Percentiles rank a stretch among this genome's conserved stretches.
Conservation (phyloP, 2,888 invertebrate genomes). For the Tineola bisselliella region DNA sequence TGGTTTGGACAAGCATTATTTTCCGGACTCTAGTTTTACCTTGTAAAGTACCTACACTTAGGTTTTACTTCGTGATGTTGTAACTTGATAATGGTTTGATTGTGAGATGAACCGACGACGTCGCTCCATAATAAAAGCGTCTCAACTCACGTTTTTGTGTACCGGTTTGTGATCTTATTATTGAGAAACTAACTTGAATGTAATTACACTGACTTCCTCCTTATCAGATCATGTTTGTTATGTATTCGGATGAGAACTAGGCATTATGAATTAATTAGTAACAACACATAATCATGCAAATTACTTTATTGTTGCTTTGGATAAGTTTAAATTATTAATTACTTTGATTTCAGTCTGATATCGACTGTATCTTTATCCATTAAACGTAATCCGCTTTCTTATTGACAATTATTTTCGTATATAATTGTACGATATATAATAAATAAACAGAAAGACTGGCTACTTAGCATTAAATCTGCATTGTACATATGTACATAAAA, state of each 20-base stretch:
- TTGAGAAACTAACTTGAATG: slow-evolving; percentile 47
- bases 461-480: too few species aligned
- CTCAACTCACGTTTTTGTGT: slow-evolving; percentile 58
- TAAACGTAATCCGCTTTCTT: too few species aligned
- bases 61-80: slow-evolving; percentile 26
- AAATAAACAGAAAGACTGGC: too few species aligned
- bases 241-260: slow-evolving; percentile 52
- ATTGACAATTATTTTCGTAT: too few species aligned
- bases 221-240: slow-evolving; percentile 56
- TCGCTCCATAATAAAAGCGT: slow-evolving; percentile 36
- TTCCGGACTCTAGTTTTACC: background rate
- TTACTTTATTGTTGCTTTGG: background rate
- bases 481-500: too few species aligned
- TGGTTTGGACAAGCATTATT: too few species aligned
- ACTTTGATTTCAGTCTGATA: too few species aligned
- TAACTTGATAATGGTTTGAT: slow-evolving; percentile 52
- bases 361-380: too few species aligned
- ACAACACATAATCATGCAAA: slow-evolving; percentile 1
- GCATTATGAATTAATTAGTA: background rate
- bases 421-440: too few species aligned
- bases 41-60: background rate
- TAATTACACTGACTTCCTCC: slow-evolving; percentile 29
- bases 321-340: background rate
- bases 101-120: slow-evolving; percentile 39
- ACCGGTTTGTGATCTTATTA: slow-evolving; percentile 46